Conservation (phyloP, 2,797 vertebrate genomes). For the Hypotaenidia philippensis region DNA sequence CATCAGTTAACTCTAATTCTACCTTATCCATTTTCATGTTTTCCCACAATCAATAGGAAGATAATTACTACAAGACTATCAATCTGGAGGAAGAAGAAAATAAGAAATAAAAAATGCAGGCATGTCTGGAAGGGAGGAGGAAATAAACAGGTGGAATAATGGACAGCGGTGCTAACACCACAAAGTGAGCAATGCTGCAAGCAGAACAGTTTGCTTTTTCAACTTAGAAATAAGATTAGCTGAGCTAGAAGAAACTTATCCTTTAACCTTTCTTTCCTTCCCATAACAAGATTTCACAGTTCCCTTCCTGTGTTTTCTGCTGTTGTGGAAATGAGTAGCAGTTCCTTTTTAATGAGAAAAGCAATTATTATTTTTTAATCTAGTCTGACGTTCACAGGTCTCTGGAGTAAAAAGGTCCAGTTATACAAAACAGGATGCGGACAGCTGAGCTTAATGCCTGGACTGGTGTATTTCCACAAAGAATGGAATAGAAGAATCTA, state of each 20-base stretch:
- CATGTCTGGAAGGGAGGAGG: neutral
- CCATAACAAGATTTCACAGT: neutral
- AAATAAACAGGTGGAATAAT: neutral
- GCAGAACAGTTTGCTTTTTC: neutral
- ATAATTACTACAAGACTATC: neutral
- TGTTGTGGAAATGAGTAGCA: neutral
- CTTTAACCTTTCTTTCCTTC: constrained; percentile 10
- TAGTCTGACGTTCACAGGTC: neutral
- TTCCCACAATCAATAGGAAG: neutral
- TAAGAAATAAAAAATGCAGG: neutral
- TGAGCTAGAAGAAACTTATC: neutral
- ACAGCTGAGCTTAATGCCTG: neutral
- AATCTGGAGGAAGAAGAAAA: neutral
- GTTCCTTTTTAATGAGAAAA: neutral
- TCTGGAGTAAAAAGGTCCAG: neutral
- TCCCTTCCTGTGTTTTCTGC: neutral
- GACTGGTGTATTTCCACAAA: neutral
- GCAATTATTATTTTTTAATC: neutral
- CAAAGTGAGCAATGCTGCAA: neutral
- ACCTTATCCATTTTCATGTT: neutral
- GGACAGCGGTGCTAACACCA: neutral
- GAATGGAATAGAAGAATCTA: neutral
- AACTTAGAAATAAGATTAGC: neutral
- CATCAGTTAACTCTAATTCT: neutral
- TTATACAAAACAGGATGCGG: neutral